Conservation (phyloP, 2,888 invertebrate genomes). For the Melinopterus prodromus region DNA sequence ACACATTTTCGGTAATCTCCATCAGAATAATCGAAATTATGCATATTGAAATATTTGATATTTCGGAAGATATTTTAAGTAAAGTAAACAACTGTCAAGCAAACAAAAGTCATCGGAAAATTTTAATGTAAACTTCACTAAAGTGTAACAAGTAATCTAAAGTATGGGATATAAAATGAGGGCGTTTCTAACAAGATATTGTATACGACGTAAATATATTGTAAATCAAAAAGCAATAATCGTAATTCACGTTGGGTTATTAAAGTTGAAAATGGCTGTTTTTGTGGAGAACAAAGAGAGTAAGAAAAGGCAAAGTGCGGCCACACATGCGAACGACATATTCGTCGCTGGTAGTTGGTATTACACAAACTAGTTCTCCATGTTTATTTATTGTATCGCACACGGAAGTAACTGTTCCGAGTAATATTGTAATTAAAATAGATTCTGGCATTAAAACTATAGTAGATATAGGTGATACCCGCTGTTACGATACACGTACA, state of each 20-base stretch:
- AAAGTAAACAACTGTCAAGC: too few species aligned
- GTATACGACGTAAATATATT: constrained; percentile 4
- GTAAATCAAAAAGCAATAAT: neutral
- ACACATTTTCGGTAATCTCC: neutral
- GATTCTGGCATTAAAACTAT: neutral
- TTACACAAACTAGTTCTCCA: neutral
- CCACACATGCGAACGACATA: constrained; percentile 4
- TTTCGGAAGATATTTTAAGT: neutral
- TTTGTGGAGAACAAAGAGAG: neutral
- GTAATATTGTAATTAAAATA: neutral
- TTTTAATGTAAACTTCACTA: too few species aligned
- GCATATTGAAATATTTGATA: neutral
- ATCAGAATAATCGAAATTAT: neutral
- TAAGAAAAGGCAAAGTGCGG: neutral
- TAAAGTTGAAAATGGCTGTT: neutral
- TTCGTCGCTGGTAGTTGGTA: neutral
- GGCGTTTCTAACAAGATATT: neutral
- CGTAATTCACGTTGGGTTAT: neutral
- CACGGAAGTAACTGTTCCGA: neutral
- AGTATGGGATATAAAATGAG: neutral
- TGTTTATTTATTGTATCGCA: neutral
- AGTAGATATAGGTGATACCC: neutral
- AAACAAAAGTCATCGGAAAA: too few species aligned
- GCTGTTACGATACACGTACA: neutral
- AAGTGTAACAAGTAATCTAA: too few species aligned